A percentile compares a stretch with the other conserved stretches of the same genome.
Conservation (phyloP, 2,797 vertebrate genomes). For the Borostomias antarcticus region DNA sequence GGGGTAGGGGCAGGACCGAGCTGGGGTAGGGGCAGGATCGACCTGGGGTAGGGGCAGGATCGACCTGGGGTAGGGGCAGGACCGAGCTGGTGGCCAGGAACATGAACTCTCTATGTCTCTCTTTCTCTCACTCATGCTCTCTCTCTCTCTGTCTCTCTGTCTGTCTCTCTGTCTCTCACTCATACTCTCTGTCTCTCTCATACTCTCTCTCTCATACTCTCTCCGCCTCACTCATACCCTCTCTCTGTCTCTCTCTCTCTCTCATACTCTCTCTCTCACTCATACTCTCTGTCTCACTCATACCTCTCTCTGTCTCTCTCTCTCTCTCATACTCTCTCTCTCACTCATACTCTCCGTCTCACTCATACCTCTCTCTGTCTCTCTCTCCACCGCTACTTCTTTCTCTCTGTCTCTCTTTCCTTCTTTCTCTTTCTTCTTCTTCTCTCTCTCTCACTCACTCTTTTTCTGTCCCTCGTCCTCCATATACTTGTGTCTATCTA, state of each 20-base stretch:
- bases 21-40: too few species aligned
- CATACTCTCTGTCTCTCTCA: not conserved
- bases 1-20: too few species aligned
- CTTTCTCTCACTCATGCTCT: not conserved
- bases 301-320: too few species aligned
- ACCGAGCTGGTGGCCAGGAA: too few species aligned
- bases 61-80: too few species aligned
- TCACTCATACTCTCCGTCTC: not conserved
- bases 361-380: too few species aligned
- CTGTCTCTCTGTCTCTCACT: not conserved
- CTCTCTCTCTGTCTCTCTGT: not conserved
- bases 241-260: not conserved
- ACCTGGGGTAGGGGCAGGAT: too few species aligned
- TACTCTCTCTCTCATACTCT: not conserved
- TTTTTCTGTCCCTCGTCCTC: not conserved
- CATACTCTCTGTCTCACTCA: too few species aligned
- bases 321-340: not conserved
- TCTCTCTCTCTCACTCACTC: too few species aligned
- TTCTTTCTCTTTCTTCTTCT: too few species aligned
- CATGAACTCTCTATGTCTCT: not conserved
- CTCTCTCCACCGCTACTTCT: too few species aligned
- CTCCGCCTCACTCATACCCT: not conserved
- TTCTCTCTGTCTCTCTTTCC: too few species aligned
- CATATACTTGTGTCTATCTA: constrained; percentile 1
- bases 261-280: not conserved